Base-by-base conservation (phyloP, 2,797 vertebrate species). In the Semotilus atromaculatus region DNA sequence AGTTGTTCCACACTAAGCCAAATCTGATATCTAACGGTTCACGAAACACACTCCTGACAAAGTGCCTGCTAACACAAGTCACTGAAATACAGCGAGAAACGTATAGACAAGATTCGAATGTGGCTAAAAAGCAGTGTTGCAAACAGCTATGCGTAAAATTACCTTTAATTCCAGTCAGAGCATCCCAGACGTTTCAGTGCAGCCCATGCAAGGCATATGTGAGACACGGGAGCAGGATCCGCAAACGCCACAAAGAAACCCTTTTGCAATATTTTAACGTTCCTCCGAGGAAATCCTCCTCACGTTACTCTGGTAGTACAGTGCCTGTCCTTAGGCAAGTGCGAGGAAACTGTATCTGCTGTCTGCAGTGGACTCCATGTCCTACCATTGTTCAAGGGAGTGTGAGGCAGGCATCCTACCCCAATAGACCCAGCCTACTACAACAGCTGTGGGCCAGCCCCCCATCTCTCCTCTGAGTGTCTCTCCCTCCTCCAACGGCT, bases 391-490 rank as follows among this genome's bases (percentile, higher is more conserved):
- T 96, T 95, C 93, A 92, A 90, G 92, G 89, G 90, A 85, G 91
- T 95, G 89, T 91, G 93, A 93, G 91, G 91, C 91, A 90, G 90
- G 89, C 92, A 92, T 93, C 91, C 91, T 93, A 91, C 89, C 89
- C 92, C 88, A 58, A 90, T 86, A 94, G 93, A 93, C 92, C 93
- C 92, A 91, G 92, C 93, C 94, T 93, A 91, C 93, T 93, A 94
- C 91, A 93, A 94, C 95, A 96, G 94, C 95, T 96, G 95, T 95
- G 94, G 92, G 93, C 93, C 92, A 91, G 93, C 93, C 93, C 93
- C 93, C 93, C 90, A 76, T 76, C 89, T 81, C 87, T 85, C 86
- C 83, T 86, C 91, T 86, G 87, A 86, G 83, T 86, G 85, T 85
- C 74, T 81, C 83, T 89, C 86, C 85, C 83, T 85, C 88, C 87